These are phyloP conservation scores for Rafetus swinhoei DNA, from an alignment of 2,113 vertebrate species.

Conservation along the genomic window DNA sequence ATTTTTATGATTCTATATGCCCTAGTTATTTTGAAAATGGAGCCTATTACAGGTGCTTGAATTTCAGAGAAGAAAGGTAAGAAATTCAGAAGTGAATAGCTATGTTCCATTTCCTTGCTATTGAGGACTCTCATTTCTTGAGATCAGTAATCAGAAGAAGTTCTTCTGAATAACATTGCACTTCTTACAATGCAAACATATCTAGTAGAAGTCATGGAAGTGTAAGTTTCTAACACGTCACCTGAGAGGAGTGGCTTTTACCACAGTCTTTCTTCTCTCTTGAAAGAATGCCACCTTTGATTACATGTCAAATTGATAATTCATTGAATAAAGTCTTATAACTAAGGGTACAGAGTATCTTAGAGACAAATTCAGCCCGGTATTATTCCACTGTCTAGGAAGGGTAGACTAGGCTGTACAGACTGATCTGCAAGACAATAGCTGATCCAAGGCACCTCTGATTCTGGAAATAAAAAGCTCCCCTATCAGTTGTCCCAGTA, in stretches of 20 bases:
- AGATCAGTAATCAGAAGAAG: background rate
- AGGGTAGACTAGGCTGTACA: background rate
- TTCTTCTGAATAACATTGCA: background rate
- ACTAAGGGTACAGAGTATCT: background rate
- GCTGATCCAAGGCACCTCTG: background rate
- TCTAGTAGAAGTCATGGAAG: background rate
- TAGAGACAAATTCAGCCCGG: background rate
- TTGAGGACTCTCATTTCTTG: background rate
- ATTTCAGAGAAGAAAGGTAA: background rate
- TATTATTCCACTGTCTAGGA: background rate
- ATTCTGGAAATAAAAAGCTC: background rate
- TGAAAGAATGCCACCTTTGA: background rate
- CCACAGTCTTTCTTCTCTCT: background rate
- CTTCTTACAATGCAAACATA: background rate
- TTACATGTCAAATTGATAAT: background rate
- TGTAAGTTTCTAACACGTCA: background rate
- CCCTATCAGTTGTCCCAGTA: background rate
- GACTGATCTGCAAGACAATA: background rate
- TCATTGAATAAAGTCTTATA: background rate
- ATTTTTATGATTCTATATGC: background rate
- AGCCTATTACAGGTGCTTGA: slow-evolving; percentile 3
- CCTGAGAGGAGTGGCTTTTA: background rate
- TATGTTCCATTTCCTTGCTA: background rate
- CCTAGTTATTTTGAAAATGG: background rate
- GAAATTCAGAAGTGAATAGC: slow-evolving; percentile 19